Conservation (phyloP, 2,797 vertebrate genomes). For the Bradypus variegatus region DNA sequence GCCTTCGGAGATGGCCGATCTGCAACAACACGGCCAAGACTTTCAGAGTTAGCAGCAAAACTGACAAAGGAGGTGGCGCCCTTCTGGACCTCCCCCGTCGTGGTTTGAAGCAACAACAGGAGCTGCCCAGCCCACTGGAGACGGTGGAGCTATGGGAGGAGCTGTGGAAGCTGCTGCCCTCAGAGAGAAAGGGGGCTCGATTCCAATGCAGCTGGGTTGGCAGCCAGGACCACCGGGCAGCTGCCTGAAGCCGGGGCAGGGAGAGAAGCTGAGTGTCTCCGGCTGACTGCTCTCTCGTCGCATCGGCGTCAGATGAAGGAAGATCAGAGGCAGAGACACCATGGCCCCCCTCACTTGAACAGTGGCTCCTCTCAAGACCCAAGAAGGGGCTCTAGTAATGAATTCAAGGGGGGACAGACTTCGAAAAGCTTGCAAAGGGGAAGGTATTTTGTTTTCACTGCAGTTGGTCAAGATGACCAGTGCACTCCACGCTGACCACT, state of each 20-base stretch:
- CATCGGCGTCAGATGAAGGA: not conserved
- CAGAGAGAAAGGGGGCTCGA: not conserved
- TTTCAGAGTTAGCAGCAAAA: not conserved
- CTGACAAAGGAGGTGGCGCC: too few species aligned
- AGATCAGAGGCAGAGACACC: accelerated
- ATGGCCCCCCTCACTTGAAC: not conserved
- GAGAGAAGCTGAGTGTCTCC: not conserved
- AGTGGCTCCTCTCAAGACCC: not conserved
- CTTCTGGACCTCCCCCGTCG: accelerated
- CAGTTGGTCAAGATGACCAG: accelerated
- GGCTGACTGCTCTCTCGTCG: not conserved
- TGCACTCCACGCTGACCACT: accelerated
- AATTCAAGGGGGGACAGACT: accelerated
- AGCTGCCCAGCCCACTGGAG: not conserved
- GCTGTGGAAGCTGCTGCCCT: not conserved
- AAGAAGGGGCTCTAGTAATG: not conserved
- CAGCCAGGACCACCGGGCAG: not conserved
- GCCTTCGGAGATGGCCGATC: not conserved
- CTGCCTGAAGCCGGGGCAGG: accelerated
- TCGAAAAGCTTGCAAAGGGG: accelerated
- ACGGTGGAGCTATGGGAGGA: accelerated
- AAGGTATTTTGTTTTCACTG: too few species aligned
- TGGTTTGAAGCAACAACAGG: not conserved
- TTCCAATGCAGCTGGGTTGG: not conserved
- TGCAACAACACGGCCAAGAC: not conserved